Evolutionary conservation across 2,888 invertebrate species (phyloP), one percentile per base, ranked within the genome.

Genomic region (Lithosia quadra): DNA sequence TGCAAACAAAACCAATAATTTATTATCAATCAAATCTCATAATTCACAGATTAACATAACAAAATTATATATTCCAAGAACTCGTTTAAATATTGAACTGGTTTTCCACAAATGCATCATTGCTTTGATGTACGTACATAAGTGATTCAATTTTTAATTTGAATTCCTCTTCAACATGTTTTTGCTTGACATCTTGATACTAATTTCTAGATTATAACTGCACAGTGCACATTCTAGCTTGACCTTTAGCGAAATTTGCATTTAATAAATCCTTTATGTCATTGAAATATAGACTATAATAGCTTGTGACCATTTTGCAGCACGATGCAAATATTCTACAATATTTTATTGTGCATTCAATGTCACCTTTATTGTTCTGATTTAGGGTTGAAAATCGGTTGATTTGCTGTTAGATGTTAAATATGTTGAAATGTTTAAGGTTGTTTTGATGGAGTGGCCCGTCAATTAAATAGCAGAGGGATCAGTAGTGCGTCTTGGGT

Each of bases 381-480:
- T 58, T 80, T 87, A 89, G 78, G 80, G 89, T 87, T 84, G 75
- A 79, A 72, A 80, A 73, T 86, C 82, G 73, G 77, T 78, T 79
- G 69, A 58, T 74, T 55, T 33, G 13, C 1, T 43, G 55, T 63
- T 53, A 3, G 9, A 56, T 58, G 66, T 60, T 73, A 73, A 74
- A 79, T 85, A 88, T 83, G 88, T 84, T 78, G 75, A 81, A 78
- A 71, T 82, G 87, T 88, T 86, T 88, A 89, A 88, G 90, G 89
- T 89, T 91, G 88, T 90, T 91, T 90, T 94, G 93, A 94, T 93
- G 89, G 93, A 94, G 93, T 93, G 92, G 90, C 84, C 90, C 90
- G 93, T 93, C 94, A 94, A 93, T 94, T 93, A 94, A 90, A 90
- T 88, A 88, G 88, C 88, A 89, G 89, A 91, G 90, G 90, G 90